Evolutionary conservation across 1,140 invertebrate genomes (phyloP).

Genomic region (Megathymus violae): DNA sequence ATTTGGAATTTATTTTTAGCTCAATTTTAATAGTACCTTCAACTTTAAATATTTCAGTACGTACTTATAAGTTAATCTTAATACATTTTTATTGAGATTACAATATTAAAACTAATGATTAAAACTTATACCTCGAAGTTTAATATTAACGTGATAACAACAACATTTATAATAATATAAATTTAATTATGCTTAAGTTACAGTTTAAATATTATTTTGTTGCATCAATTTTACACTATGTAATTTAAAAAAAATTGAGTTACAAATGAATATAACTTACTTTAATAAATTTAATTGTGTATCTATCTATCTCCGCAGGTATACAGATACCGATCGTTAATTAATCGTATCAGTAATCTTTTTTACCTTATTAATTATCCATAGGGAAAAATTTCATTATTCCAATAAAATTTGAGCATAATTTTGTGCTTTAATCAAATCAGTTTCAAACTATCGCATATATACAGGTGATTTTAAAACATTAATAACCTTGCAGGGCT

Average conservation of each 20-base stretch:
- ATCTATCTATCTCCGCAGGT: too few species aligned
- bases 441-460: background rate
- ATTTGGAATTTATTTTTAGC: background rate
- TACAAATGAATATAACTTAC: too few species aligned
- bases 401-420: background rate
- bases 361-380: too few species aligned
- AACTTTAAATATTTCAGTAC: background rate
- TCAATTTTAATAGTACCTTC: background rate
- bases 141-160: slow-evolving; percentile 9
- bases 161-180: slow-evolving; percentile 11
- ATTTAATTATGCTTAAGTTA: too few species aligned
- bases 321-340: too few species aligned
- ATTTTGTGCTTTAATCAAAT: background rate
- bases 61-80: background rate
- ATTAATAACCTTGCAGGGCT: too few species aligned
- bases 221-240: too few species aligned
- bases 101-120: background rate
- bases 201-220: too few species aligned
- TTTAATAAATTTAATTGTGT: too few species aligned
- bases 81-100: background rate
- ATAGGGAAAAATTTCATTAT: background rate
- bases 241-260: too few species aligned
- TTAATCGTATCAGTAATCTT: too few species aligned
- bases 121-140: background rate
- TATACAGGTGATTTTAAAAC: background rate